These are phyloP conservation scores for Ptilonorhynchus violaceus DNA, from an alignment of 2,113 vertebrate genomes.

Conservation along the genomic window DNA sequence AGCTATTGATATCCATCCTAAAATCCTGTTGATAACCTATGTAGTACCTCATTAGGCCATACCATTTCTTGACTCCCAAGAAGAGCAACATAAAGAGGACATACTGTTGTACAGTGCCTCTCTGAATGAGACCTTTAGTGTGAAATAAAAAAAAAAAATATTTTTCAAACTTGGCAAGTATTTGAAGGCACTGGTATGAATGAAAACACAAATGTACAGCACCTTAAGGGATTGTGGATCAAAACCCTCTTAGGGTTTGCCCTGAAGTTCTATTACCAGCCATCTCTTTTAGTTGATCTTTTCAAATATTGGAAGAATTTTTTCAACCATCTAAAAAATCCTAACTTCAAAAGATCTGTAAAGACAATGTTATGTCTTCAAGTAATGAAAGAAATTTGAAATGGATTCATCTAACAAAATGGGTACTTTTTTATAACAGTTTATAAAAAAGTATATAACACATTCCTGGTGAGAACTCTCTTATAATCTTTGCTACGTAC, in stretches of 20 bases:
- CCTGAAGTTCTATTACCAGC: slow-evolving; percentile 54
- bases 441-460: neutral
- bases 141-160: slow-evolving; percentile 28
- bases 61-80: slow-evolving; percentile 24
- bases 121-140: slow-evolving; percentile 56
- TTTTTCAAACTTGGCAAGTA: slow-evolving; percentile 28
- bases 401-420: slow-evolving; percentile 24
- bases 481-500: neutral
- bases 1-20: slow-evolving; percentile 27
- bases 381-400: slow-evolving; percentile 45
- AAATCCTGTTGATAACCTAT: slow-evolving; percentile 26
- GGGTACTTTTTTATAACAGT: neutral
- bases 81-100: slow-evolving; percentile 47
- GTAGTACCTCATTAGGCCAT: slow-evolving; percentile 46
- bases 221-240: slow-evolving; percentile 53
- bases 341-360: slow-evolving; percentile 39
- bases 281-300: slow-evolving; percentile 40
- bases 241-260: slow-evolving; percentile 59
- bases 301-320: slow-evolving; percentile 36
- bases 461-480: neutral
- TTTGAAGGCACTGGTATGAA: slow-evolving; percentile 52
- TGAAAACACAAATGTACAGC: slow-evolving; percentile 57
- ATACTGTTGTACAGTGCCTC: neutral
- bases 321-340: slow-evolving; percentile 30
- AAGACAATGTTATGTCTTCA: slow-evolving; percentile 57